Base-by-base conservation (phyloP, 2,797 vertebrate genomes). In the Micromesistius poutassou region DNA sequence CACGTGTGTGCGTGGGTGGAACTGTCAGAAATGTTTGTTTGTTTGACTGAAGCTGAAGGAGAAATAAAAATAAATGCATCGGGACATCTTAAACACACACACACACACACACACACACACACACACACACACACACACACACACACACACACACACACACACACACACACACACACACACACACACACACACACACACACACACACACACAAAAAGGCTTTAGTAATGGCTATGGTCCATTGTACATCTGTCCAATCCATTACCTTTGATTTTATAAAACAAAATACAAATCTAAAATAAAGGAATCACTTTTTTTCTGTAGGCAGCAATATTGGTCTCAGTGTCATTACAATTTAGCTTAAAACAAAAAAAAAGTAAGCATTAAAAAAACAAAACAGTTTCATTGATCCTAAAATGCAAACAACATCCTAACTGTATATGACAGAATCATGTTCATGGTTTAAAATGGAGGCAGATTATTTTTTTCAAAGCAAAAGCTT, bases 311-410 rank as follows among this genome's bases (percentile, higher is more conserved):
- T 90, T 90, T 90, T 90, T 90, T 89, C 86, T 89, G 90, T 91
- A 93, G 93, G 92, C 92, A 93, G 92, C 92, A 93, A 91, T 82
- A 89, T 94, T 93, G 91, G 91, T 94, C 92, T 93, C 92, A 93
- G 90, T 93, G 92, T 93, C 92, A 92, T 91, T 90, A 94, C 91
- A 92, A 91, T 86, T 91, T 84, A 88, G 87, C 88, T 92, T 91
- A 83, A 16, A 88, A 90, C 86, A 92, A 90, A 90, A 83, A 83
- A 87, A 76, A 81, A 79, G 87, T n/a, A 73, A 87, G 72, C 85
- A 88, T 86, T 82, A 74, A 46, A 83, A 90, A 89, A 90, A 83
- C n/a, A 90, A 82, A 87, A 28, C 40, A 77, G 90, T 85, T 79
- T 30, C 87, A 87, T 87, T 89, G 83, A 79, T 84, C 85, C 83